Percentiles rank a stretch among this genome's conserved stretches.
phyloP scores from a whole-genome alignment of 2,888 invertebrate species.

The Theretra japonica region DNA sequence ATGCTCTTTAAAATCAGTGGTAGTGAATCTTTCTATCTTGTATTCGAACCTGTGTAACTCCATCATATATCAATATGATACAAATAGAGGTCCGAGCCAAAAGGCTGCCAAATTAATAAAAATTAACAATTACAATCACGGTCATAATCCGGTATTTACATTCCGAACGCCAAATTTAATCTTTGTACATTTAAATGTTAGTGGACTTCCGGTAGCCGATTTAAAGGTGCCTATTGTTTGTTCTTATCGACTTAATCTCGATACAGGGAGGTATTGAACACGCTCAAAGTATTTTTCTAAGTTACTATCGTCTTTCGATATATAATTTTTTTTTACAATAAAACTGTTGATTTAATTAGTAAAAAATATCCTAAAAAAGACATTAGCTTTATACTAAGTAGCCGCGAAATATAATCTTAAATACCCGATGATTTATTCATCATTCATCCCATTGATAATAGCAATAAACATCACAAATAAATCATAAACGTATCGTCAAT shows the following conservation, averaged over 20 bases:
- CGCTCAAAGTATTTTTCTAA: neutral
- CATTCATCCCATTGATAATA: conserved; percentile 36
- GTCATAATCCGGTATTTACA: neutral
- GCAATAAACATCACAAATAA: conserved; percentile 47
- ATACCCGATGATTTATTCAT: conserved; percentile 23
- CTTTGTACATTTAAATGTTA: conserved; percentile 29
- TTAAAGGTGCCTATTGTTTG: conserved; percentile 30
- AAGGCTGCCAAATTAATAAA: neutral
- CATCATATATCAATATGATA: too few relatives aligned
- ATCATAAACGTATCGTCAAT: conserved; percentile 42
- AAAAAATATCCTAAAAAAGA: neutral
- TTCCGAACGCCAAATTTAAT: conserved; percentile 24
- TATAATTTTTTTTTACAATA: neutral
- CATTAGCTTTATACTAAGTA: neutral
- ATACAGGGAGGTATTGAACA: conserved; percentile 9
- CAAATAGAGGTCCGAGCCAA: neutral
- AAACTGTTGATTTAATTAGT: neutral
- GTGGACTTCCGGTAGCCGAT: conserved; percentile 30
- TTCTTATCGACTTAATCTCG: conserved; percentile 13
- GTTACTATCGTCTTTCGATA: neutral
- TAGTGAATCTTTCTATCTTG: too few relatives aligned
- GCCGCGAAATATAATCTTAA: conserved; percentile 13
- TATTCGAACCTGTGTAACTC: too few relatives aligned
- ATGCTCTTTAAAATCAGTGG: too few relatives aligned
- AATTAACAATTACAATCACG: neutral